Evolutionary conservation across 1,140 invertebrate genomes (phyloP), one percentile per base, ranked within the genome.

Genomic region (Telenomus remus): DNA sequence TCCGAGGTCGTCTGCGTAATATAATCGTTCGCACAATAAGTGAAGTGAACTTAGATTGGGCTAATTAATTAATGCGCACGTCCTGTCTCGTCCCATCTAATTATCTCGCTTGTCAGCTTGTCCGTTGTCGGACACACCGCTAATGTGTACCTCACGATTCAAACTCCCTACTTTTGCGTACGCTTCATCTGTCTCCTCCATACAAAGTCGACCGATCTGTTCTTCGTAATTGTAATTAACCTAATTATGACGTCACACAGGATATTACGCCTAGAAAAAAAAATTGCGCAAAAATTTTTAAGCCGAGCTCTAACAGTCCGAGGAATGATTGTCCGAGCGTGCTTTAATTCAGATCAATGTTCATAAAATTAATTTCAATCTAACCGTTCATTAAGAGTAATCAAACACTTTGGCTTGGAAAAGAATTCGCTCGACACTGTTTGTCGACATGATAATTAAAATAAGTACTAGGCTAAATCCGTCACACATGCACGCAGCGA

Each of bases 1-100:
- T 81, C 82, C 81, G 79, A 84, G 83, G 82, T 79, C 82, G 79
- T 65, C 55, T 68, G 77, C 78, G 77, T 79, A 81, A 80, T 65
- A 77, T 75, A 79, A 79, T 79, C 77, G 84, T 80, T 76, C 76
- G 79, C 76, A 80, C 81, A 82, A 83, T 82, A 81, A 84, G 82
- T 82, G 83, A 82, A 85, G 84, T 86, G 81, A 84, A 81, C 83
- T 86, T 87, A 87, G 86, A 87, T 87, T 87, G 84, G 83, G 84
- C 84, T 86, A 87, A 87, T 87, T 87, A 87, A 87, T 87, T 86
- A 87, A 87, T 86, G 85, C 86, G 86, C 86, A 87, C 85, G 85
- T 87, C 85, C 85, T 87, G 85, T 86, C 85, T 84, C 84, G 82
- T 86, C 84, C 83, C 80, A 82, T 72, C 85, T 87, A 87, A 87